Evolutionary conservation across 1,140 invertebrate genomes (phyloP), one percentile per base, ranked within the genome.

Genomic region (Drosophila asahinai): DNA sequence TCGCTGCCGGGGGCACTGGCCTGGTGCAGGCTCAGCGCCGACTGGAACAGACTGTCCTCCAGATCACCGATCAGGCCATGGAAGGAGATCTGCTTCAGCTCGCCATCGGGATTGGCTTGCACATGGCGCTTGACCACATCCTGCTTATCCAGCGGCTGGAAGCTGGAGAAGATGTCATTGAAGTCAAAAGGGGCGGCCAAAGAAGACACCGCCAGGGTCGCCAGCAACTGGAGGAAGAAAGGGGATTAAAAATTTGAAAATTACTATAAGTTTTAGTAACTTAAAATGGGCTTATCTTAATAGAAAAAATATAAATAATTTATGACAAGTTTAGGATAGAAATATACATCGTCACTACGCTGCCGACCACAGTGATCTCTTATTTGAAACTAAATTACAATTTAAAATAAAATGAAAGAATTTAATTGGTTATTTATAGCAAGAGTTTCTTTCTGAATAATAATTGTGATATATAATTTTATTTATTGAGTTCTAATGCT

Each of bases 51-150:
- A 48, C 86, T 91, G 51, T 87, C 67, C 75, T 92, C 91, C 36
- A 92, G 57, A 55, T 92, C 66, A 12, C 87, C 91, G 43, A 92
- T 91, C 11, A 92, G 58, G 6, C 80, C 74, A 9, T 90, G 75
- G 17, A 92, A 81, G 0, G 91, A 92, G 19, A 92, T 66, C 66
- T 91, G 91, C 55, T 92, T 92, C 15, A 92, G 70, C 61, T 81
- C 54, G 15, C 43, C 76, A 61, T 92, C 91, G 7, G 74, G 22
- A 71, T 90, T 92, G 47, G 60, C 60, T 8, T 51, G 14, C 48
- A 86, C 83, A 17, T 91, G 84, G 6, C 91, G 84, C 59, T 92
- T 92, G 19, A 91, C 84, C 36, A 90, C 75, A 33, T 83, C 76
- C 74, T 68, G 75, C 19, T 80, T 64, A 4, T 70, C 48, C 17